Evolutionary conservation across 92 coral and sea anemone genomes (phyloP).

Genomic region (Scolanthus callimorphus): DNA sequence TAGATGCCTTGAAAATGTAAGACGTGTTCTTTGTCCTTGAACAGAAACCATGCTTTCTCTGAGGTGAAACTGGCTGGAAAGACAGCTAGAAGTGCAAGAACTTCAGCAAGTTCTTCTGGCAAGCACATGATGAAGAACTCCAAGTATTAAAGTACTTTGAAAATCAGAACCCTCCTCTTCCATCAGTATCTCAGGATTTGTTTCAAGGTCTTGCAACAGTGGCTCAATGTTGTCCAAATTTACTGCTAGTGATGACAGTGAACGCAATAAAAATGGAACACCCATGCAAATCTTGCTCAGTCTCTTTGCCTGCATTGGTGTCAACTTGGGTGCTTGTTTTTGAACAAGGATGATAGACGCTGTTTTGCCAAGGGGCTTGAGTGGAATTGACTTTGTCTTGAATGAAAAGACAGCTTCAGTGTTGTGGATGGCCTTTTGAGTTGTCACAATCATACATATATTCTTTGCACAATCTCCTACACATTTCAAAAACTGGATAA

Average conservation of each 20-base stretch:
- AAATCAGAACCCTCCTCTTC: conserved; percentile 18
- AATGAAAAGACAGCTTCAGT: conserved; percentile 11
- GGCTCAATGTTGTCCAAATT: conserved; percentile 8
- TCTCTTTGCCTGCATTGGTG: neutral
- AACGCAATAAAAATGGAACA: conserved; percentile 50
- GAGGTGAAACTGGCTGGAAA: conserved; percentile 56
- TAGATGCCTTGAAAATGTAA: conserved; percentile 9
- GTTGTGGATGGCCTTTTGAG: conserved; percentile 18
- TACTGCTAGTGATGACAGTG: conserved; percentile 49
- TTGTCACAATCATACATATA: conserved; percentile 43
- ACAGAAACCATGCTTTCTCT: conserved; percentile 41
- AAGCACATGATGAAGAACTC: conserved; percentile 43
- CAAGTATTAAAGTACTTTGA: conserved; percentile 7
- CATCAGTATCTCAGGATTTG: conserved; percentile 34
- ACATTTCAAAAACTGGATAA: conserved; percentile 30
- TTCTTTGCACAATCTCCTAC: conserved; percentile 34
- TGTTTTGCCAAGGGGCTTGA: conserved; percentile 24
- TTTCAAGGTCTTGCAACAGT: conserved; percentile 25
- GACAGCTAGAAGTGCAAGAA: conserved; percentile 42
- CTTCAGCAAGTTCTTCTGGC: conserved; percentile 28
- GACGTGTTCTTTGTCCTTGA: conserved; percentile 4
- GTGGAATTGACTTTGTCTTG: conserved; percentile 7
- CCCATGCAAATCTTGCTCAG: conserved; percentile 48
- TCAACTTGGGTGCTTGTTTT: neutral
- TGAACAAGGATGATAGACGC: conserved; percentile 13